Percentiles rank a stretch among this genome's conserved stretches.
Evolutionary conservation across 2,888 invertebrate species (phyloP).

Genomic region (Pollenia labialis): DNA sequence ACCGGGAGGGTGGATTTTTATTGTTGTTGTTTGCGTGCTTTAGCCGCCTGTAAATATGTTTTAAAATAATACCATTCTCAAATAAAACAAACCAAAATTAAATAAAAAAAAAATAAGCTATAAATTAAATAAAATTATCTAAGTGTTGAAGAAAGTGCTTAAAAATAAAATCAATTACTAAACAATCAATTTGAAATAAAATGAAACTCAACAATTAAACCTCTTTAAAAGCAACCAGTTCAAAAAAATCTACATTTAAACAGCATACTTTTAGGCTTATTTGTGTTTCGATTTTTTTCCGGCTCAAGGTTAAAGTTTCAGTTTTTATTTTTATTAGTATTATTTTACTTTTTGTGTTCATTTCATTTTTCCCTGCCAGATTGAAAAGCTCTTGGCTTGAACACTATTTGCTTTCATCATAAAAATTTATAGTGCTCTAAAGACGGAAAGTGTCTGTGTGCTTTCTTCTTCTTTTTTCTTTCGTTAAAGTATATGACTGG

Average conservation of each 20-base stretch:
- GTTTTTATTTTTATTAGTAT: constrained; percentile 2
- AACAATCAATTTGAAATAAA: not conserved
- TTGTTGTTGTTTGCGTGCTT: constrained; percentile 12
- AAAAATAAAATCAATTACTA: not conserved
- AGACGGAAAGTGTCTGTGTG: constrained; percentile 43
- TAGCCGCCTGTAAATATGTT: constrained; percentile 63
- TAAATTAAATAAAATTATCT: not conserved
- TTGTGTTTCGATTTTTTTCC: constrained; percentile 62
- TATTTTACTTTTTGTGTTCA: constrained; percentile 17
- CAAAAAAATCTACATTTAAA: constrained; percentile 54
- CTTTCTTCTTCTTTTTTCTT: constrained; percentile 10
- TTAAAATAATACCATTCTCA: constrained; percentile 8
- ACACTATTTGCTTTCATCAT: constrained; percentile 71
- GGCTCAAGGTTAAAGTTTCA: constrained; percentile 70
- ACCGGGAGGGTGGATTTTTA: constrained; percentile 73
- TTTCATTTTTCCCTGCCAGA: constrained; percentile 41
- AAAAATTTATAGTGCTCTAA: constrained; percentile 63
- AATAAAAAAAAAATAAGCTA: not conserved
- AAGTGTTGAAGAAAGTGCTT: constrained; percentile 8
- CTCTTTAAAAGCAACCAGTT: not conserved
- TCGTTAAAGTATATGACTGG: not conserved
- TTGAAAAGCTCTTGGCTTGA: constrained; percentile 64
- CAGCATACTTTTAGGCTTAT: constrained; percentile 68
- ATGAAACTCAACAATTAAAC: not conserved
- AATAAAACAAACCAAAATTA: constrained; percentile 7